Evolutionary conservation across 30 jellyfish, hydroid and myxozoan species (phyloP), one percentile per base, ranked within the genome.

Genomic region (Hydractinia echinata): DNA sequence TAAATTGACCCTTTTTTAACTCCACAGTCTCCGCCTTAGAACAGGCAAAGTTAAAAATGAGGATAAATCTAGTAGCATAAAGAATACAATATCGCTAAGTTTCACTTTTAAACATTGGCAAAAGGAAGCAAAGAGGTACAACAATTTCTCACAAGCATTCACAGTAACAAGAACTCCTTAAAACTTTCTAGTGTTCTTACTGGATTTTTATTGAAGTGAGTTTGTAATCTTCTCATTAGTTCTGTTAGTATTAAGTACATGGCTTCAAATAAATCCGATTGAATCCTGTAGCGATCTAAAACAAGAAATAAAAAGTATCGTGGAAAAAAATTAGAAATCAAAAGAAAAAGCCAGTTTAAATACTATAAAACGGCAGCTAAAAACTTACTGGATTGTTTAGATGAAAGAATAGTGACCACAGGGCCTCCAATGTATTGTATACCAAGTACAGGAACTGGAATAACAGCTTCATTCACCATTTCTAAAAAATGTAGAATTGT

Each of bases 391-490:
- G 96, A 85, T 20, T 95, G 79, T 77, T 92, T 92, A 18, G 98
- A 92, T 15, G 98, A 84, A 3, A 92, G 85, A 1, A 92, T 69
- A 14, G 98, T 83, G 0, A 87, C 98, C 44, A 80, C 79, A 48
- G 98, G 98, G 10, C 98, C 98, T 74, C 96, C 96, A 81, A 56
- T 81, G 64, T 81, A 92, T 67, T 92, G 96, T 30, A 92, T 70
- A 4, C 98, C 98, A 48, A 92, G 89, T 1, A 91, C 98, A 62
- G 95, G 84, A n/a, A 89, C 83, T 13, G 98, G 98, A 52, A 92
- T 92, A 62, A 92, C 96, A 39, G 95, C 80, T 51, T 86, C 96
- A 11, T 73, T 64, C 20, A 92, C 95, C 95, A 92, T 83, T 68
- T 92, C 98, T 92, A 84, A 72, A 19, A 1, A 60, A 73, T 14